A percentile compares a stretch with the other conserved stretches of the same genome.
Conservation (phyloP, 2,888 invertebrate species). For the Trichogramma dendrolimi region DNA sequence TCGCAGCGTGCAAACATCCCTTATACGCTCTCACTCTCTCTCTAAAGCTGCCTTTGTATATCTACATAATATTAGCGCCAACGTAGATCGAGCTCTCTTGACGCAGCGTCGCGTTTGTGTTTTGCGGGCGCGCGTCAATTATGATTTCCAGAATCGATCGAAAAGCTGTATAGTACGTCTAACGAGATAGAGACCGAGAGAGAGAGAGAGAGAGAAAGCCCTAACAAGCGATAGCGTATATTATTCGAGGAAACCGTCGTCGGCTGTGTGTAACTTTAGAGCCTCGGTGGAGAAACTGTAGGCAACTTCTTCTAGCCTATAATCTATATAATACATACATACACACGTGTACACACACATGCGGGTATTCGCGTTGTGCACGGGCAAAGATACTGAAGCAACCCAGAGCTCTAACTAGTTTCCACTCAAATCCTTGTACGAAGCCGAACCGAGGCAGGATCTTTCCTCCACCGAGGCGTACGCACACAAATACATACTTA, state of each 20-base stretch:
- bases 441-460: too few relatives aligned
- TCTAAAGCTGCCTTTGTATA: conserved; percentile 5
- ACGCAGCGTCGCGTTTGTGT: background rate
- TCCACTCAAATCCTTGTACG: too few relatives aligned
- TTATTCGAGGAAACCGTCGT: too few relatives aligned
- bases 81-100: background rate
- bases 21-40: background rate
- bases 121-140: too few relatives aligned
- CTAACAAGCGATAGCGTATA: background rate
- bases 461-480: too few relatives aligned
- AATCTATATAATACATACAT: conserved; percentile 1
- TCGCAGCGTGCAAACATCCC: too few relatives aligned
- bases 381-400: conserved; percentile 3
- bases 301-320: too few relatives aligned
- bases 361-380: background rate
- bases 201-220: background rate
- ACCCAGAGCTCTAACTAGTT: too few relatives aligned
- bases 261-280: conserved; percentile 13
- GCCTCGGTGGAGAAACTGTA: background rate
- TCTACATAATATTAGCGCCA: background rate
- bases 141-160: too few relatives aligned
- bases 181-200: background rate
- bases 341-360: background rate
- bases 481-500: too few relatives aligned
- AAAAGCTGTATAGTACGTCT: too few relatives aligned